phyloP scores from a whole-genome alignment of 2,113 vertebrate species.

The Pontoporia blainvillei region DNA sequence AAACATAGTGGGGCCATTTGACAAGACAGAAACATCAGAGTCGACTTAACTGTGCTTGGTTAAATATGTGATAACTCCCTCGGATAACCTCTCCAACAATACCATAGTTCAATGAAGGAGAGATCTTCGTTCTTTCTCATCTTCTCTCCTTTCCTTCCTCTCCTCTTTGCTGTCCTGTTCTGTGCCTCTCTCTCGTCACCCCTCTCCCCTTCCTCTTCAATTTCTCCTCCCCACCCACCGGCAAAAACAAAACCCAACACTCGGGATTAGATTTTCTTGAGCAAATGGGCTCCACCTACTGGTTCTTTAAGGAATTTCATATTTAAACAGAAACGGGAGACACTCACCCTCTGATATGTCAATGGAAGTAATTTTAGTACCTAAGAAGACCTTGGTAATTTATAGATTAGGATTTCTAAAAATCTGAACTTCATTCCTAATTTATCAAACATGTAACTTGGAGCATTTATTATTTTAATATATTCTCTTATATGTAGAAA shows the following conservation, averaged over 20 bases:
- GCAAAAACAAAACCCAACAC: background rate
- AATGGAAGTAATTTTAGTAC: slow-evolving; percentile 11
- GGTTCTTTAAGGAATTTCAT: slow-evolving; percentile 17
- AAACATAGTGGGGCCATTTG: background rate
- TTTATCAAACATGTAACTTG: background rate
- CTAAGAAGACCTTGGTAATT: background rate
- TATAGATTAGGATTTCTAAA: background rate
- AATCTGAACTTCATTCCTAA: background rate
- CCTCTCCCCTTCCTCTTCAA: background rate
- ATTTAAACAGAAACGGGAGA: background rate
- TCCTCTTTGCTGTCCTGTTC: background rate
- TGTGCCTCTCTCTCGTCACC: background rate
- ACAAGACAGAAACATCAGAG: background rate
- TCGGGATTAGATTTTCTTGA: background rate
- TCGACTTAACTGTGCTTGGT: background rate
- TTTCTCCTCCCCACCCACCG: background rate
- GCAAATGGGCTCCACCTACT: slow-evolving; percentile 52
- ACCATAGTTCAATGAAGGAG: background rate
- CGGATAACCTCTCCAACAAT: background rate
- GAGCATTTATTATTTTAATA: background rate
- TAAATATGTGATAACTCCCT: background rate
- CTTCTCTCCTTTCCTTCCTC: background rate
- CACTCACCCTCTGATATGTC: background rate
- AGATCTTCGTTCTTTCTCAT: background rate
- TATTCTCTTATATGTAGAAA: background rate